A percentile compares a stretch with the other conserved stretches of the same genome.
phyloP scores from a whole-genome alignment of 1,140 invertebrate genomes.

The Pachypeltis micranthus region DNA sequence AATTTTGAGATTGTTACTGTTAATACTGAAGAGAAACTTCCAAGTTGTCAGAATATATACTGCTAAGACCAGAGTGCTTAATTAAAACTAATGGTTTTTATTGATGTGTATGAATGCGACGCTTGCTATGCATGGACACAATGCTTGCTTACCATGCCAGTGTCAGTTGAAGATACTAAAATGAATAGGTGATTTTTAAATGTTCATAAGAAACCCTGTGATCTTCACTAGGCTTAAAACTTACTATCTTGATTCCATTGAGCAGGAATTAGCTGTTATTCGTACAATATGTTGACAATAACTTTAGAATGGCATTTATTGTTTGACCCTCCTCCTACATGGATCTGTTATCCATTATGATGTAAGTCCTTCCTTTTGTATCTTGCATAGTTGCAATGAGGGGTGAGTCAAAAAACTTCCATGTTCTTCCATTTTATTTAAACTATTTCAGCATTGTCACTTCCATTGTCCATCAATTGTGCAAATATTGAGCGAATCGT shows the following conservation, averaged over 20 bases:
- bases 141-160: neutral
- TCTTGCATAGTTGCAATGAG: too few species aligned
- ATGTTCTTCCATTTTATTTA: too few species aligned
- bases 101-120: neutral
- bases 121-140: neutral
- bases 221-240: neutral
- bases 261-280: neutral
- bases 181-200: constrained; percentile 3
- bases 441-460: too few species aligned
- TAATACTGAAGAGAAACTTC: neutral
- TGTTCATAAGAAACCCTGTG: constrained; percentile 2
- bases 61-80: too few species aligned
- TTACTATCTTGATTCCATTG: neutral
- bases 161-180: neutral
- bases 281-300: constrained; percentile 1
- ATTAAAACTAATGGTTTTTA: too few species aligned
- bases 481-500: too few species aligned
- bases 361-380: too few species aligned
- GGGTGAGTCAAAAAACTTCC: too few species aligned
- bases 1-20: neutral
- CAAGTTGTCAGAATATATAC: too few species aligned
- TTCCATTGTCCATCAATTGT: too few species aligned
- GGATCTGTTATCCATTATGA: too few species aligned
- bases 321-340: too few species aligned
- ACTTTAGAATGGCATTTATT: constrained; percentile 1